phyloP scores from a whole-genome alignment of 1,140 invertebrate species.

The Anastatus disparis region DNA sequence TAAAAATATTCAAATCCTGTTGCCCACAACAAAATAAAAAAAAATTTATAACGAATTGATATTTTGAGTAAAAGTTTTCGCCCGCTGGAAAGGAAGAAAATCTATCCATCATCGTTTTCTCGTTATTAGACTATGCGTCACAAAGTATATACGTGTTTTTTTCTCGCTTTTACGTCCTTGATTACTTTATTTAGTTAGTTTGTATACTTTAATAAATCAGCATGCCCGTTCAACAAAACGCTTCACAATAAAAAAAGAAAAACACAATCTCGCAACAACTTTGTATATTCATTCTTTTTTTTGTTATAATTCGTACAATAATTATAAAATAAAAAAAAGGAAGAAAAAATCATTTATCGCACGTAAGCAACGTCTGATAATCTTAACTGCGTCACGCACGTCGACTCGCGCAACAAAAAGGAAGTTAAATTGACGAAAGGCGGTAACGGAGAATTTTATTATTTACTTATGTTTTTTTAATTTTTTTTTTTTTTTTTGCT shows the following conservation, averaged over 20 bases:
- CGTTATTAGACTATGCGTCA: conserved; percentile 6
- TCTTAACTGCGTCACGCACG: not conserved
- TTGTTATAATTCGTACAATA: not conserved
- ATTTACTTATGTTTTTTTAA: not conserved
- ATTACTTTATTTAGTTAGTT: not conserved
- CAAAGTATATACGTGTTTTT: conserved; percentile 3
- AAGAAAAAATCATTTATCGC: too few relatives aligned
- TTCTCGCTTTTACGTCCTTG: not conserved
- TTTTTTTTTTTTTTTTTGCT: not conserved
- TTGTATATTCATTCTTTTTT: not conserved
- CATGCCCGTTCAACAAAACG: not conserved
- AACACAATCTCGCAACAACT: not conserved
- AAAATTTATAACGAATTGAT: not conserved
- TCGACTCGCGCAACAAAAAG: not conserved
- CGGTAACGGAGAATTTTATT: not conserved
- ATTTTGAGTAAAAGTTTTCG: not conserved
- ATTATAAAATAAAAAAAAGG: not conserved
- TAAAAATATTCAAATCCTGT: conserved; percentile 38
- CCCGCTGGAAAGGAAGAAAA: conserved; percentile 14
- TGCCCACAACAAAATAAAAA: not conserved
- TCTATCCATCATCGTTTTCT: not conserved
- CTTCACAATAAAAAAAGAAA: not conserved
- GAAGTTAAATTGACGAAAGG: not conserved
- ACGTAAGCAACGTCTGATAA: not conserved
- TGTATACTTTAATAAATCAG: not conserved